These are phyloP conservation scores for Drosophila putrida DNA, from an alignment of 2,888 invertebrate genomes.

Conservation along the genomic window DNA sequence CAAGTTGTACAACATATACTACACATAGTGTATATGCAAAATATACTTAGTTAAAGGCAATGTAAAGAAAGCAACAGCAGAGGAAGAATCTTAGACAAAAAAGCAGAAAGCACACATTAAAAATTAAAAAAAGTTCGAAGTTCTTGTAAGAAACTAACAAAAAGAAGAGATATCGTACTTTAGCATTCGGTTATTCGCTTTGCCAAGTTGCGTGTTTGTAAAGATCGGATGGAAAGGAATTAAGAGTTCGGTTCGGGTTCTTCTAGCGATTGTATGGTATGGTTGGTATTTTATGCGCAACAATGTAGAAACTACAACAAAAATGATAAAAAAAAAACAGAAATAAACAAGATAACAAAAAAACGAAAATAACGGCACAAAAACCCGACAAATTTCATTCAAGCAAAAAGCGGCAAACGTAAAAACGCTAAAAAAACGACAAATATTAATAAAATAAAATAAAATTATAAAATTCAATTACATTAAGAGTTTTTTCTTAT, in stretches of 20 bases:
- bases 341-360: conserved; percentile 12
- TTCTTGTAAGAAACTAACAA: conserved; percentile 36
- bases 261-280: conserved; percentile 25
- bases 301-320: conserved; percentile 39
- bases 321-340: conserved; percentile 13
- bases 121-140: conserved; percentile 27
- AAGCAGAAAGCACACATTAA: conserved; percentile 16
- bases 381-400: conserved; percentile 60
- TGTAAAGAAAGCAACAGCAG: conserved; percentile 57
- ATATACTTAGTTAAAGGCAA: conserved; percentile 65
- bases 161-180: conserved; percentile 10
- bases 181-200: conserved; percentile 39
- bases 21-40: conserved; percentile 37
- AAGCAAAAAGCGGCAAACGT: conserved; percentile 55
- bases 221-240: conserved; percentile 14
- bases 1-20: conserved; percentile 62
- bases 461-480: conserved; percentile 62
- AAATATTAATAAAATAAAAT: conserved; percentile 72
- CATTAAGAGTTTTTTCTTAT: conserved; percentile 4
- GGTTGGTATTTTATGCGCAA: conserved; percentile 47
- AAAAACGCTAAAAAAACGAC: conserved; percentile 61
- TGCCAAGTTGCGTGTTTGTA: conserved; percentile 19
- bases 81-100: conserved; percentile 26
- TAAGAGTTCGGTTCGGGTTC: conserved; percentile 20
- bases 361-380: conserved; percentile 44